Base-by-base conservation (phyloP, 2,888 invertebrate genomes). In the Tipula unca region DNA sequence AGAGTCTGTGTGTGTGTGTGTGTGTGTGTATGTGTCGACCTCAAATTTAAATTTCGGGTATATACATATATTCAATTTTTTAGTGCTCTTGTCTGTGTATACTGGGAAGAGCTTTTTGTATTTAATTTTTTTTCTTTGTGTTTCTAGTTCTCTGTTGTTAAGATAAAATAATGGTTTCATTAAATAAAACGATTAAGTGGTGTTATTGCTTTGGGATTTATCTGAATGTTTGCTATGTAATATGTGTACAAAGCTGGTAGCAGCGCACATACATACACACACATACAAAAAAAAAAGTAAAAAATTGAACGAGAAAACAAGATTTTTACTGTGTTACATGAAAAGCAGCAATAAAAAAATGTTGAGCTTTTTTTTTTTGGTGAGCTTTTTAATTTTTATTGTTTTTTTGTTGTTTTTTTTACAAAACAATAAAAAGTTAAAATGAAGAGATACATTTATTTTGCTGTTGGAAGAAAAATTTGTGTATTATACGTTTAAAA, bases 111-210 rank as follows among this genome's bases (percentile, higher is more conserved):
- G 48, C 25, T 69, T 25, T 69, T 25, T 69, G 17, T 54, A 3
- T 48, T n/a, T 17, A 3, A 17, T 17, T 5, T 32, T 32, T 48
- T 20, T 69, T 8, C 25, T 69, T 69, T 69, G 69, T 69, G 69
- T 69, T n/a, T 48, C 0, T 13, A 39, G 39, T 13, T 54, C 48
- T 54, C 69, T 69, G 69, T 69, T 69, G 69, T 69, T 69, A 69
- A 25, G 69, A 69, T 69, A 69, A 69, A 69, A 69, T 69, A 69
- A 69, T 69, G 69, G 69, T 69, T 69, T 69, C 69, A 69, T 69
- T 69, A 69, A 69, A 69, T 69, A 69, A 69, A 69, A 69, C 69
- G 69, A 69, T 69, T 69, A 69, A 69, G 69, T 69, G 69, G 69
- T 69, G 69, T 69, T 69, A 69, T 69, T 69, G 69, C 69, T 69